Percentiles rank a stretch among this genome's conserved stretches.
These are phyloP conservation scores for Sebastes fasciatus DNA, from an alignment of 2,113 vertebrate genomes.

Conservation along the genomic window DNA sequence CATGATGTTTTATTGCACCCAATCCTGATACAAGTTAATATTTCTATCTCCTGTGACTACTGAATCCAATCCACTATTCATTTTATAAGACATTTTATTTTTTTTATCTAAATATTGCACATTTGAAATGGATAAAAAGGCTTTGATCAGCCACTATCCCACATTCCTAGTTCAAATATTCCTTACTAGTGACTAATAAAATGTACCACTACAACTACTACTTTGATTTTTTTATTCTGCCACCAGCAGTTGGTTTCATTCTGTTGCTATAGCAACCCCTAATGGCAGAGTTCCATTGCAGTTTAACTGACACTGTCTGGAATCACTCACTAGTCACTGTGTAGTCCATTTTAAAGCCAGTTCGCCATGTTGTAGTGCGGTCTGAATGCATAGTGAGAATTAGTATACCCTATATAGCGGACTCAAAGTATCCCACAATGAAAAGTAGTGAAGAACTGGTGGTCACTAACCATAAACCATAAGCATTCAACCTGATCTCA, in stretches of 20 bases:
- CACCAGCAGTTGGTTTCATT: background rate
- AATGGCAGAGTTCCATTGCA: background rate
- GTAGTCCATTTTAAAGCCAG: too few relatives aligned
- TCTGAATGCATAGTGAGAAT: too few relatives aligned
- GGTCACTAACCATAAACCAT: too few relatives aligned
- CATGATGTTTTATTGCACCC: background rate
- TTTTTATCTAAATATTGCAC: background rate
- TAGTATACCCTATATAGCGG: too few relatives aligned
- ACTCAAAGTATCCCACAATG: too few relatives aligned
- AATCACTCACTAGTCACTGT: background rate
- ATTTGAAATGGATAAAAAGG: background rate
- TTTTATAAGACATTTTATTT: background rate
- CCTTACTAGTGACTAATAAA: background rate
- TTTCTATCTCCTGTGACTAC: background rate
- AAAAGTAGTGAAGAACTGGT: too few relatives aligned
- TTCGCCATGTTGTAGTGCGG: too few relatives aligned
- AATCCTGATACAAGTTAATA: too few relatives aligned
- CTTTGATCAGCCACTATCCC: background rate
- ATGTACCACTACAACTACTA: background rate
- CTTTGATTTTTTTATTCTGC: background rate
- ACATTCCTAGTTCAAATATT: background rate
- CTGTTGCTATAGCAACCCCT: slow-evolving; percentile 12
- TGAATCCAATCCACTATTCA: background rate
- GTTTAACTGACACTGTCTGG: background rate
- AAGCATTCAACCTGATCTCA: too few relatives aligned